Conservation (phyloP, 2,888 invertebrate species). For the Drosophila imparisetae region DNA sequence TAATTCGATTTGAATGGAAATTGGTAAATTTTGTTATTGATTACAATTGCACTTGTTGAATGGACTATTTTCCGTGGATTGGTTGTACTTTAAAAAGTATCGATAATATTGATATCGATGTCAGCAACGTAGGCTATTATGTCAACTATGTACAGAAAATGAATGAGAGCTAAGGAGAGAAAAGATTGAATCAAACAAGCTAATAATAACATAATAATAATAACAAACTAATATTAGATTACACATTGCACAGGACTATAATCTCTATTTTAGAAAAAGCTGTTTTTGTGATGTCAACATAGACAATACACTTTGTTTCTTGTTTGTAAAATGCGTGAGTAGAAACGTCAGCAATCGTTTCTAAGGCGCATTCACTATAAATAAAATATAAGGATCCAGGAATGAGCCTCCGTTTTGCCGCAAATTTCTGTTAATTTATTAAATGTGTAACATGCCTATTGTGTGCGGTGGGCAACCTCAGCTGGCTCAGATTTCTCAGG, state of each 20-base stretch:
- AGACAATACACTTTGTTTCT: not conserved
- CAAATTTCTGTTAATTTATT: not conserved
- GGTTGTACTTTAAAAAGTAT: slow-evolving; percentile 18
- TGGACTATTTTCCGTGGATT: slow-evolving; percentile 32
- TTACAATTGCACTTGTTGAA: slow-evolving; percentile 58
- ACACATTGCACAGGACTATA: not conserved
- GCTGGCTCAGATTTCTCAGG: too few relatives aligned
- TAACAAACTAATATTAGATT: not conserved
- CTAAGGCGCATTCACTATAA: not conserved
- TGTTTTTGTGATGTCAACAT: not conserved
- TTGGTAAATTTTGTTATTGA: slow-evolving; percentile 26
- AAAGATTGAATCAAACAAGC: not conserved
- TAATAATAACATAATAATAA: not conserved
- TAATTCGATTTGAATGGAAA: slow-evolving; percentile 6
- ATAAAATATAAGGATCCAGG: not conserved
- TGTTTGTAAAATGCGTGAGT: not conserved
- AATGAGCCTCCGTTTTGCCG: not conserved
- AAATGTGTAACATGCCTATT: too few relatives aligned
- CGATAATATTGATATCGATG: slow-evolving; percentile 25
- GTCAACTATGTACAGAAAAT: not conserved
- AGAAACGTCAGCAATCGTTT: not conserved
- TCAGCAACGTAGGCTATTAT: slow-evolving; percentile 7
- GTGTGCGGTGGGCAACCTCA: too few relatives aligned
- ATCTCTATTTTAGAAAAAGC: not conserved
- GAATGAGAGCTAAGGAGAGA: not conserved